Evolutionary conservation across 2,888 invertebrate species (phyloP).

Genomic region (Mylabris sibirica): DNA sequence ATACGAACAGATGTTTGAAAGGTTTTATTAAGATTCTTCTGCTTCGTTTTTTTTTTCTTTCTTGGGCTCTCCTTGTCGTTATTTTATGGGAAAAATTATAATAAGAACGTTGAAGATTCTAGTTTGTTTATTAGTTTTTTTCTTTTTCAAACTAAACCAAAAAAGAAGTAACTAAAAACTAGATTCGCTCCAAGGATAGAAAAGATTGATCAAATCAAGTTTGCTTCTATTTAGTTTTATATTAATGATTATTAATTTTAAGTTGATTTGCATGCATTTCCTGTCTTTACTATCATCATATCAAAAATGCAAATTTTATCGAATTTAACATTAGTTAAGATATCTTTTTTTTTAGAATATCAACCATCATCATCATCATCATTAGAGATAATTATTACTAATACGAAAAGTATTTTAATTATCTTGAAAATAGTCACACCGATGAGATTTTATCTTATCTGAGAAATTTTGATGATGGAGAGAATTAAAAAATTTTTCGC

Average conservation of each 20-base stretch:
- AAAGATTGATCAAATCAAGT: slow-evolving; percentile 18
- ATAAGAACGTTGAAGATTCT: slow-evolving; percentile 15
- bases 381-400: slow-evolving; percentile 11
- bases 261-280: slow-evolving; percentile 20
- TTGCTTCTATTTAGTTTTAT: background rate
- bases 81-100: slow-evolving; percentile 14
- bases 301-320: slow-evolving; percentile 21
- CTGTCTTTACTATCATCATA: background rate
- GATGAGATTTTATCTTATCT: background rate
- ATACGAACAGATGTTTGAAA: slow-evolving; percentile 4
- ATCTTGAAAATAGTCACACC: slow-evolving; percentile 4
- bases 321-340: background rate
- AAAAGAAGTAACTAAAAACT: background rate
- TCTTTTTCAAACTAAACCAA: background rate
- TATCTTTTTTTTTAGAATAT: background rate
- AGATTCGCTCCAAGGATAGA: background rate
- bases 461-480: background rate
- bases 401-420: slow-evolving; percentile 9
- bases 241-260: slow-evolving; percentile 19
- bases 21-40: background rate
- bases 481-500: background rate
- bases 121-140: background rate
- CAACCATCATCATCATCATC: background rate
- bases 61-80: too few species aligned
- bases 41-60: too few species aligned